These are phyloP conservation scores for Gasteruption jaculator DNA, from an alignment of 2,888 invertebrate genomes.

Conservation along the genomic window DNA sequence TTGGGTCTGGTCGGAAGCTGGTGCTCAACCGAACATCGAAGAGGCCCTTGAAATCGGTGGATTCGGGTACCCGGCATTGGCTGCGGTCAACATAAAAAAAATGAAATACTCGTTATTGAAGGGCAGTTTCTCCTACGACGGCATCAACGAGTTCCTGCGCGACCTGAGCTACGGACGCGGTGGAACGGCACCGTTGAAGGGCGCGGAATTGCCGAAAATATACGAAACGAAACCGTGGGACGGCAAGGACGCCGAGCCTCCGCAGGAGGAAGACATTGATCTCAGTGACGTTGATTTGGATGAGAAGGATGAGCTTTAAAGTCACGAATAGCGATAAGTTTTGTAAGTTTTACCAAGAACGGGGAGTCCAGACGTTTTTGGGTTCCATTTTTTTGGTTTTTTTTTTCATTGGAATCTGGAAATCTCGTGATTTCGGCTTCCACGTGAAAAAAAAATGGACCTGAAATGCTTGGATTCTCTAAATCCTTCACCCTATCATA, in stretches of 20 bases:
- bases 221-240: constrained; percentile 77
- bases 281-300: constrained; percentile 84
- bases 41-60: constrained; percentile 90
- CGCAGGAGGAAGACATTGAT: constrained; percentile 85
- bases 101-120: constrained; percentile 91
- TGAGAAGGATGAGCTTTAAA: constrained; percentile 73
- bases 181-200: constrained; percentile 81
- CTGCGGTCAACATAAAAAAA: constrained; percentile 93
- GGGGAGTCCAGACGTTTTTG: constrained; percentile 9
- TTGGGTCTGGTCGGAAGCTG: constrained; percentile 96
- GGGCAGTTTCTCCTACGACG: constrained; percentile 91
- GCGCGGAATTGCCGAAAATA: constrained; percentile 74
- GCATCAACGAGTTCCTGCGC: constrained; percentile 93
- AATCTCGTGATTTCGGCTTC: no score
- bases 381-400: no score
- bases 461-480: no score
- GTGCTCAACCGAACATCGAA: constrained; percentile 78
- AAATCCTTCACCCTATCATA: no score
- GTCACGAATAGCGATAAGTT: constrained; percentile 4
- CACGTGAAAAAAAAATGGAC: no score
- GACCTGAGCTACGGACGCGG: constrained; percentile 92
- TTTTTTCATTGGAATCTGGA: no score
- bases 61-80: constrained; percentile 98
- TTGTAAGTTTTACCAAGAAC: background rate
- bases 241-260: constrained; percentile 87